These are phyloP conservation scores for Narcine bancroftii DNA, from an alignment of 2,113 vertebrate genomes.

Conservation along the genomic window DNA sequence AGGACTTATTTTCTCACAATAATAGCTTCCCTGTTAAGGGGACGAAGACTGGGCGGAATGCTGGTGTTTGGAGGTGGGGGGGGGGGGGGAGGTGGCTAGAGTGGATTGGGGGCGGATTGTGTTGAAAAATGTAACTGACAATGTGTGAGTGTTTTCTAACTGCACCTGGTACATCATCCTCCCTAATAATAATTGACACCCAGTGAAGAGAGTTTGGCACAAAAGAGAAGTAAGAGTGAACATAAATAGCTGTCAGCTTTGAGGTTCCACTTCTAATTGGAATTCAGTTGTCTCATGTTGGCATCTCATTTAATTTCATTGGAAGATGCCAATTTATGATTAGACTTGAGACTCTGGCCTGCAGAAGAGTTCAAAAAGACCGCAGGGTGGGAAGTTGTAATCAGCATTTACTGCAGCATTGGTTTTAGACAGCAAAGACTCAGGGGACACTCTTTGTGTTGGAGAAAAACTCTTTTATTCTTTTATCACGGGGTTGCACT, in stretches of 20 bases:
- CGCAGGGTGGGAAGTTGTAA: constrained; percentile 3
- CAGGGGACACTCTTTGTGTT: neutral
- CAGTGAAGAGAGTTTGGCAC: neutral
- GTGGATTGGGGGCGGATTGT: neutral
- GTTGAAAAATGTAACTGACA: neutral
- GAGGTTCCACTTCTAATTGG: constrained; percentile 18
- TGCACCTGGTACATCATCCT: neutral
- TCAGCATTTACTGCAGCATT: neutral
- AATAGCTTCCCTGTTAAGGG: neutral
- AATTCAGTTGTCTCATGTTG: neutral
- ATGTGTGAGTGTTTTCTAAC: neutral
- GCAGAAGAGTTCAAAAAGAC: neutral
- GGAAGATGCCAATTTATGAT: neutral
- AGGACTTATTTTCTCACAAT: neutral
- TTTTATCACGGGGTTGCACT: neutral
- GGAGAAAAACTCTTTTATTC: neutral
- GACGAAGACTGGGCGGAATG: no score
- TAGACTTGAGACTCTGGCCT: neutral
- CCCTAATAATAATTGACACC: neutral
- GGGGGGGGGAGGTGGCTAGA: no score
- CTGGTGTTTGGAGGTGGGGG: no score
- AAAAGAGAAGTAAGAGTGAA: constrained; percentile 10
- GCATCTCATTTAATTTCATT: constrained; percentile 15
- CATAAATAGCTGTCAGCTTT: constrained; percentile 20
- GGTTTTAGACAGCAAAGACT: neutral